Base-by-base conservation (phyloP, 2,888 invertebrate genomes). In the Trilocha varians region DNA sequence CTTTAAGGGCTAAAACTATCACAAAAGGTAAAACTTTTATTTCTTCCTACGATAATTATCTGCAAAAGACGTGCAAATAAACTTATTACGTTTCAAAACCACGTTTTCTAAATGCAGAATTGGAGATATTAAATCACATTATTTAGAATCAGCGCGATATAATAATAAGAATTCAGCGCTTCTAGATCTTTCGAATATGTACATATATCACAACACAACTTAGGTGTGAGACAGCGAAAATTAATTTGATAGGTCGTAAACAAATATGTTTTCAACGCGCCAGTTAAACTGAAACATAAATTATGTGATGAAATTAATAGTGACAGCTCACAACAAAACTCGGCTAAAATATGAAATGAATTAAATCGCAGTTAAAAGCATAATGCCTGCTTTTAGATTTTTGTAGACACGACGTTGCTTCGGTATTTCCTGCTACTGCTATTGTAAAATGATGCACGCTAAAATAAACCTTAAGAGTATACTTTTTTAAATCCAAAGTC, bases 391-490 rank as follows among this genome's bases (percentile, higher is more conserved):
- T 77, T 73, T 77, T 73, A 78, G 69, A 78, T 72, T 79, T 82
- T 83, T 78, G 77, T 79, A 69, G 73, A 76, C 72, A 70, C 71
- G 74, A 70, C 73, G 72, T 65, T 65, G 62, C 69, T 66, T 54
- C 62, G 82, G 85, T 67, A 85, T 84, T 85, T 85, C 85, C 85
- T 82, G 85, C 75, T 75, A 72, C 74, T 63, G 65, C 58, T 62
- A 58, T 53, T 52, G 56, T 46, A 52, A 44, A 37, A 40, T 42
- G 46, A 44, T 41, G 37, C 33, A 37, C 35, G 46, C 49, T 41
- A 69, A 57, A 58, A 41, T 51, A 49, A 43, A 60, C 64, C 55
- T 49, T 71, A 60, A 40, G 14, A 3, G 38, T 5, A 16, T 36
- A 41, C n/a, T 34, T 1, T 16, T 43, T 65, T 61, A 48, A 61